Evolutionary conservation across 2,797 vertebrate genomes (phyloP).

Genomic region (Liasis olivaceus): DNA sequence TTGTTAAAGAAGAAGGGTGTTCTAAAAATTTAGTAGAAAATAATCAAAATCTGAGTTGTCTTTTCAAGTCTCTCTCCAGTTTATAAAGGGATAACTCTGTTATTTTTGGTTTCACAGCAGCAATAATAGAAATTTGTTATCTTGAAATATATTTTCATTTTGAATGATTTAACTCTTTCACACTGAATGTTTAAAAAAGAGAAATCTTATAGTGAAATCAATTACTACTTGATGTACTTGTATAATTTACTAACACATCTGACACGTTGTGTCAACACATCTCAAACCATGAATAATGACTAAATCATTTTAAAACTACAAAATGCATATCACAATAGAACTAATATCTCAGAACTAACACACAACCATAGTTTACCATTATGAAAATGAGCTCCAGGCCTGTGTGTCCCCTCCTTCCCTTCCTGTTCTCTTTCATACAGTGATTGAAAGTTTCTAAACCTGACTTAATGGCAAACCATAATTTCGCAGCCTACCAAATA

Average conservation of each 20-base stretch:
- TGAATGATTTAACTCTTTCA: neutral
- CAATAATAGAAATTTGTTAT: neutral
- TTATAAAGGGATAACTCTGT: neutral
- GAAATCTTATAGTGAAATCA: neutral
- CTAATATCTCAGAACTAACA: neutral
- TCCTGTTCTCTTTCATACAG: neutral
- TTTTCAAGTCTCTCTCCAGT: neutral
- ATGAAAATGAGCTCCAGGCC: neutral
- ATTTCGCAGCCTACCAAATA: neutral
- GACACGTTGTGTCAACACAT: neutral
- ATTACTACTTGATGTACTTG: neutral
- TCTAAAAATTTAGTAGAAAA: neutral
- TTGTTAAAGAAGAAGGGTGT: neutral
- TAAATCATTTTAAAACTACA: neutral
- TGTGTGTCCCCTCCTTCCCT: neutral
- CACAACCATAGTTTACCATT: neutral
- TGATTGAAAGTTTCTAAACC: neutral
- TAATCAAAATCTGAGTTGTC: neutral
- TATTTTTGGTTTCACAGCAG: neutral
- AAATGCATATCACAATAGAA: neutral
- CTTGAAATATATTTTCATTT: neutral
- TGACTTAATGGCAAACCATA: neutral
- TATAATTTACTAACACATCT: neutral
- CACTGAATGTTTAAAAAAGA: neutral
- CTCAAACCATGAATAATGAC: neutral